phyloP scores from a whole-genome alignment of 2,113 vertebrate genomes.

The Coregonus clupeaformis region DNA sequence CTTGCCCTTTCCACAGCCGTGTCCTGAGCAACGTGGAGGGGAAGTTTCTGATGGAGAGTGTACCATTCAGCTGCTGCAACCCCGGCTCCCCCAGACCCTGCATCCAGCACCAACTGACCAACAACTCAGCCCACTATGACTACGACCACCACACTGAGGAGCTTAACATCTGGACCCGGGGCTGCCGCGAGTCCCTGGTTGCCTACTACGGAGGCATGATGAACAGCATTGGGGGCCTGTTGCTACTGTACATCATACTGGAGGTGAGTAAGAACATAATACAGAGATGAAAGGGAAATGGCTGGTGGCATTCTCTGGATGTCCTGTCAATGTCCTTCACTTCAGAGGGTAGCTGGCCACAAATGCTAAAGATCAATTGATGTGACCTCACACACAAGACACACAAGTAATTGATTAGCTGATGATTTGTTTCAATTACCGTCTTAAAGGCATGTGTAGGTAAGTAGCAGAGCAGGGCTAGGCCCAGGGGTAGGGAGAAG shows the following conservation, averaged over 20 bases:
- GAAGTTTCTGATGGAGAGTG: constrained; percentile 90
- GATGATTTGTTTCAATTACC: background rate
- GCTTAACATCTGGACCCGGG: constrained; percentile 89
- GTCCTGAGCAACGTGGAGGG: constrained; percentile 95
- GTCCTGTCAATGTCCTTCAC: background rate
- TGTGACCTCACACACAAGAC: too few relatives aligned
- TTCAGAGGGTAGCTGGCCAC: too few relatives aligned
- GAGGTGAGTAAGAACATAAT: constrained; percentile 77
- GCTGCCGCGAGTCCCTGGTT: constrained; percentile 87
- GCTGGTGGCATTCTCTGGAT: background rate
- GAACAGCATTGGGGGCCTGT: constrained; percentile 78
- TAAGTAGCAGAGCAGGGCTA: background rate
- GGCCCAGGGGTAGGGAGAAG: background rate
- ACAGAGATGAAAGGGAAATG: background rate
- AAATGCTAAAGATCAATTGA: too few relatives aligned
- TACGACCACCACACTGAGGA: constrained; percentile 94
- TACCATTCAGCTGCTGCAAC: constrained; percentile 99
- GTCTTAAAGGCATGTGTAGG: background rate
- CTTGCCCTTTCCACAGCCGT: constrained; percentile 73
- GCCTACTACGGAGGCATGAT: constrained; percentile 88
- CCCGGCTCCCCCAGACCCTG: constrained; percentile 92
- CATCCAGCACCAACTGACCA: constrained; percentile 96
- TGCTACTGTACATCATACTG: constrained; percentile 80
- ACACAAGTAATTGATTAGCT: background rate
- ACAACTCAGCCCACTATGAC: constrained; percentile 95